Evolutionary conservation across 2,888 invertebrate species (phyloP).

Genomic region (Apamea crenata): DNA sequence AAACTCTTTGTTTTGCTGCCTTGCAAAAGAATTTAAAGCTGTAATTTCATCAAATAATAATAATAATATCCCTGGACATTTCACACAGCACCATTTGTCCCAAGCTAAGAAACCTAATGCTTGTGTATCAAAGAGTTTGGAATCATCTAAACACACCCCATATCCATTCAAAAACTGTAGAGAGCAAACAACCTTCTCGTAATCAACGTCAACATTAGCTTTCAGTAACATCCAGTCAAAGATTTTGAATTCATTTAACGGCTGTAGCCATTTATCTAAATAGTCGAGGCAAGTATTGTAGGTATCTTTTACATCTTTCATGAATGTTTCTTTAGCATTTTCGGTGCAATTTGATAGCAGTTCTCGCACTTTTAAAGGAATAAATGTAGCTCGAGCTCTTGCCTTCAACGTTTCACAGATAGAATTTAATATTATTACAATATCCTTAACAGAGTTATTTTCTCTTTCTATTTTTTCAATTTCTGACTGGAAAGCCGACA

Average conservation of each 20-base stretch:
- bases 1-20: too few relatives aligned
- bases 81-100: too few relatives aligned
- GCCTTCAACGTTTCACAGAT: background rate
- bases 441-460: background rate
- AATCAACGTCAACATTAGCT: background rate
- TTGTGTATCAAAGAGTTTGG: too few relatives aligned
- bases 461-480: background rate
- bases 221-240: constrained; percentile 1
- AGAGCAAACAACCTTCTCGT: background rate
- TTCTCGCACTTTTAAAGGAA: constrained; percentile 4
- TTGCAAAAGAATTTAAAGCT: too few relatives aligned
- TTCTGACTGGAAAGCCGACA: constrained; percentile 1
- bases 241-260: background rate
- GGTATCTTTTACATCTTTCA: background rate
- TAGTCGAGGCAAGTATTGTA: constrained; percentile 1
- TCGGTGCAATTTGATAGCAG: background rate
- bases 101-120: too few relatives aligned
- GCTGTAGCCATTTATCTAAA: background rate
- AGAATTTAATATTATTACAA: background rate
- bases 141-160: background rate
- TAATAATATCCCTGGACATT: too few relatives aligned
- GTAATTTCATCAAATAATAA: too few relatives aligned
- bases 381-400: background rate
- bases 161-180: background rate
- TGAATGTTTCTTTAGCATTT: constrained; percentile 1